These are phyloP conservation scores for Micronisus gabar DNA, from an alignment of 2,113 vertebrate genomes.

Conservation along the genomic window DNA sequence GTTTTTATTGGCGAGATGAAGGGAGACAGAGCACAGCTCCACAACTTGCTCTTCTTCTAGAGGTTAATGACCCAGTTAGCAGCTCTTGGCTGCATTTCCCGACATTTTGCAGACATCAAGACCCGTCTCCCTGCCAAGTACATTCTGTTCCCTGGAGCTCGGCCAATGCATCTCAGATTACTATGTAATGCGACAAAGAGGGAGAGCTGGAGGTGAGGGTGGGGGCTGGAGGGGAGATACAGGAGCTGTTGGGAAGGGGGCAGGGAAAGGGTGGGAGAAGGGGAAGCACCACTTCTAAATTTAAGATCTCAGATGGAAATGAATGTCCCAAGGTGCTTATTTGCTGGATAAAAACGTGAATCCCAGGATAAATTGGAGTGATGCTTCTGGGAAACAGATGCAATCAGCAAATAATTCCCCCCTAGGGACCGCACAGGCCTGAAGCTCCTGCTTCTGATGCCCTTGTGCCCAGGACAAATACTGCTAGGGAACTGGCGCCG, in stretches of 20 bases:
- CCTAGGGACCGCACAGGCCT: slow-evolving; percentile 10
- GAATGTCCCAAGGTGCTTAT: slow-evolving; percentile 56
- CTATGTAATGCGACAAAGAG: slow-evolving; percentile 83
- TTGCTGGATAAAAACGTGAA: slow-evolving; percentile 24
- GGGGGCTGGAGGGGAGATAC: slow-evolving; percentile 47
- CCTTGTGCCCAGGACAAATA: slow-evolving; percentile 7
- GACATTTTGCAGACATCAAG: slow-evolving; percentile 86
- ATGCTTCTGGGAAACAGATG: slow-evolving; percentile 61
- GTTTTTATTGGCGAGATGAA: slow-evolving; percentile 76
- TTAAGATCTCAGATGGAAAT: slow-evolving; percentile 49
- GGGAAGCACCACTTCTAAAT: slow-evolving; percentile 67
- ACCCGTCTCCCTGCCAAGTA: slow-evolving; percentile 80
- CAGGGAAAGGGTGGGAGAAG: slow-evolving; percentile 1
- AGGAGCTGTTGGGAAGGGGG: slow-evolving; percentile 24
- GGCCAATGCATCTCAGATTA: slow-evolving; percentile 81
- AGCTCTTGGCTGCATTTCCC: slow-evolving; percentile 83
- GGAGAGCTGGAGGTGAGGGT: slow-evolving; percentile 75
- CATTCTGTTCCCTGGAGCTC: slow-evolving; percentile 85
- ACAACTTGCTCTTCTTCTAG: slow-evolving; percentile 77
- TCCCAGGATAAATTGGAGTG: slow-evolving; percentile 40
- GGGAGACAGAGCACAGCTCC: slow-evolving; percentile 74
- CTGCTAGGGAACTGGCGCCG: background rate
- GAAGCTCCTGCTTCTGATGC: slow-evolving; percentile 5
- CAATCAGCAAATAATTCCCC: slow-evolving; percentile 52
- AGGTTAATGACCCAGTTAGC: slow-evolving; percentile 88